Evolutionary conservation across 2,888 invertebrate species (phyloP).

Genomic region (Ennomos erosarius): DNA sequence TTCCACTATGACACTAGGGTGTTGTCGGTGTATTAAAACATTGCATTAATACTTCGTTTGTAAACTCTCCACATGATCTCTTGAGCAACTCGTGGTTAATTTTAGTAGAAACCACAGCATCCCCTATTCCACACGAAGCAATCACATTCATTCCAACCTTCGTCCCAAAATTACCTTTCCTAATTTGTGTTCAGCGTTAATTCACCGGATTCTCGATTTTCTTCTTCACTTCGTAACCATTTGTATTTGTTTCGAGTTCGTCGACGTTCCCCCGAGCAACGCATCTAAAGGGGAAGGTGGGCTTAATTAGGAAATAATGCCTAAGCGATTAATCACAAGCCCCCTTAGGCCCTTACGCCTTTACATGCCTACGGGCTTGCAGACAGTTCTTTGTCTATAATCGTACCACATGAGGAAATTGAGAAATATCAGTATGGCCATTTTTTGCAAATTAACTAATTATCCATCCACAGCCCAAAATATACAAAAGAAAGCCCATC

Average conservation of each 20-base stretch:
- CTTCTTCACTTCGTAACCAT: conserved; percentile 60
- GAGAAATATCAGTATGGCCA: neutral
- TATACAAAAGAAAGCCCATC: too few relatives aligned
- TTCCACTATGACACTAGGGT: too few relatives aligned
- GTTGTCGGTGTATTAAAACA: too few relatives aligned
- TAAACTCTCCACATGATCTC: neutral
- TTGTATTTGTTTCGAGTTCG: conserved; percentile 70
- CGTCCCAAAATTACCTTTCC: conserved; percentile 49
- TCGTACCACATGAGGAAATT: conserved; percentile 6
- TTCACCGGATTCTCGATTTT: conserved; percentile 74
- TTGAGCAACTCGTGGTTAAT: conserved; percentile 7
- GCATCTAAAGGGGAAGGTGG: conserved; percentile 73
- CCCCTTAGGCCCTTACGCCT: conserved; percentile 58
- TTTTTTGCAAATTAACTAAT: too few relatives aligned
- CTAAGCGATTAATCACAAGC: conserved; percentile 81
- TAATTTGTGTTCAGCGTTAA: conserved; percentile 70
- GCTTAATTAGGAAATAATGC: conserved; percentile 84
- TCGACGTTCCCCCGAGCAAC: conserved; percentile 66
- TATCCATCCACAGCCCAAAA: too few relatives aligned
- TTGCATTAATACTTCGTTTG: too few relatives aligned
- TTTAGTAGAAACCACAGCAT: conserved; percentile 16
- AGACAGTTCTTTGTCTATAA: conserved; percentile 59
- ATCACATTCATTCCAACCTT: conserved; percentile 30
- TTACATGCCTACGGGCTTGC: conserved; percentile 43
- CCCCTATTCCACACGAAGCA: conserved; percentile 24